Conservation (phyloP, 2,797 vertebrate genomes). For the Megaceryle alcyon region DNA sequence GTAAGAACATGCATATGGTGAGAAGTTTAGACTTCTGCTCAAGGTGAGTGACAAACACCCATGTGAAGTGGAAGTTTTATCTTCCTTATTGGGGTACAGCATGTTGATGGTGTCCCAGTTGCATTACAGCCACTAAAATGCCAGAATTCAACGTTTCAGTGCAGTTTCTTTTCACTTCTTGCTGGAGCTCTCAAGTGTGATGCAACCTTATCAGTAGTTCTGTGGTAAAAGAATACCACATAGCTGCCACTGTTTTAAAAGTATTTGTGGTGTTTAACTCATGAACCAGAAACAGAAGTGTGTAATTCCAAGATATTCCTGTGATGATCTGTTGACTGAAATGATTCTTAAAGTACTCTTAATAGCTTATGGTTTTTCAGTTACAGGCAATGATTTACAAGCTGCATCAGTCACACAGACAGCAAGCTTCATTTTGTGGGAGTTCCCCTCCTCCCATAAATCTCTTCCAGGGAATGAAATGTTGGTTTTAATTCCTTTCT, state of each 20-base stretch:
- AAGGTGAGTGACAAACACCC: not conserved
- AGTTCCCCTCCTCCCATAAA: not conserved
- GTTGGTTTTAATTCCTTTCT: not conserved
- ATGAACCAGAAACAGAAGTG: not conserved
- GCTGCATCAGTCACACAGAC: not conserved
- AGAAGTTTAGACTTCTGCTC: not conserved
- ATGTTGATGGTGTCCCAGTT: not conserved
- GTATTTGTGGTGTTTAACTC: not conserved
- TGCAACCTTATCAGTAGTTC: not conserved
- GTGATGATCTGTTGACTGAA: not conserved
- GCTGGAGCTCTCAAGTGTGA: not conserved
- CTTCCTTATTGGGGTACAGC: not conserved
- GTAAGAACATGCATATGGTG: not conserved
- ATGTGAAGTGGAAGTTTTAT: not conserved
- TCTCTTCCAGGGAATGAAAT: not conserved
- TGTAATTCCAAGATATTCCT: not conserved
- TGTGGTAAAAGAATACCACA: not conserved
- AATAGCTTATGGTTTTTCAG: not conserved
- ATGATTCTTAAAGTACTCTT: not conserved
- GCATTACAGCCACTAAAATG: not conserved
- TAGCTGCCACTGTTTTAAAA: not conserved
- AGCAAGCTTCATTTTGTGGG: not conserved
- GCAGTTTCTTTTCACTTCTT: not conserved
- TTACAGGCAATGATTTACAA: not conserved
- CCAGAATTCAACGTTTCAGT: not conserved